These are phyloP conservation scores for Aldabrachelys gigantea DNA, from an alignment of 2,113 vertebrate species.

Conservation along the genomic window DNA sequence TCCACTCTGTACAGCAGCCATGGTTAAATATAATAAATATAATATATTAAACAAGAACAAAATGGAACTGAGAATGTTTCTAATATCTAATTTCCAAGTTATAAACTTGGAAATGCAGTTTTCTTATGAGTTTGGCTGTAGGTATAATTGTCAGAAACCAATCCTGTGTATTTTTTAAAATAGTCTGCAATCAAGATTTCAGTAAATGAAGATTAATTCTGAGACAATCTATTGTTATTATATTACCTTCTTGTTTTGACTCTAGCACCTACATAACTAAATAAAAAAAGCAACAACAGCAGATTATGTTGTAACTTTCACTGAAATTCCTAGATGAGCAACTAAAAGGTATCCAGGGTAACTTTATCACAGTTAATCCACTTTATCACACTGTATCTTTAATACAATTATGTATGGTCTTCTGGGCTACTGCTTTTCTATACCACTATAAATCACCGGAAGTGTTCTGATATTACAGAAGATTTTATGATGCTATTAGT, in stretches of 20 bases:
- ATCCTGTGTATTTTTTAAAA: background rate
- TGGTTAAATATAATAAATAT: conserved; percentile 23
- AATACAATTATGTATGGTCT: background rate
- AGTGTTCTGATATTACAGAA: conserved; percentile 14
- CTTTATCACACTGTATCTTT: background rate
- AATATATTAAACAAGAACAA: background rate
- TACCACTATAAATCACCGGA: conserved; percentile 1
- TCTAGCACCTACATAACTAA: fast-evolving
- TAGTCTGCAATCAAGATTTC: background rate
- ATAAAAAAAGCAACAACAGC: background rate
- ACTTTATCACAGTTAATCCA: conserved; percentile 1
- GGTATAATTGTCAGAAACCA: background rate
- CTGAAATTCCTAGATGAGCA: background rate
- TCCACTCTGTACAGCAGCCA: conserved; percentile 40
- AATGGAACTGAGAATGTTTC: background rate
- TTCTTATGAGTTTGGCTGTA: background rate
- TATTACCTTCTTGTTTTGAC: background rate
- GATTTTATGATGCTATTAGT: conserved; percentile 43
- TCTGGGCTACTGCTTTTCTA: background rate
- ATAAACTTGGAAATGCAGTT: background rate
- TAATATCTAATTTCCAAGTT: background rate
- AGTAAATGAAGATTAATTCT: background rate
- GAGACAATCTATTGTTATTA: background rate
- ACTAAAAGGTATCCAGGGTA: background rate
- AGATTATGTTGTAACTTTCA: background rate